These are phyloP conservation scores for Esox niger DNA, from an alignment of 2,113 vertebrate genomes.

Conservation along the genomic window DNA sequence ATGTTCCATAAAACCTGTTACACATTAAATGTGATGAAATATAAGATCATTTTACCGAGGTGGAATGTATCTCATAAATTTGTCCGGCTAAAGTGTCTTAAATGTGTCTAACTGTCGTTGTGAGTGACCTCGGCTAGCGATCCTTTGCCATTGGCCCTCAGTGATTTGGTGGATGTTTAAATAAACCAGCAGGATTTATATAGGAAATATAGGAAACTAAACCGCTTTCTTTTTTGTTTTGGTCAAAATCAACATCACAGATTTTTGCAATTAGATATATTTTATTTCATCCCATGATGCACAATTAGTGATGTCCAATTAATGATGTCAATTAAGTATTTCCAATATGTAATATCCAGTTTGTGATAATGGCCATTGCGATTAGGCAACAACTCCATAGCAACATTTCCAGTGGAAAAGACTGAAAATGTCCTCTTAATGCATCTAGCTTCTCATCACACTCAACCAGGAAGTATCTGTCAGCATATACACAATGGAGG, in stretches of 20 bases:
- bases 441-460: too few relatives aligned
- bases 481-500: too few relatives aligned
- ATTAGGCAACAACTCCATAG: too few relatives aligned
- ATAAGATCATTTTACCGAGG: slow-evolving; percentile 7
- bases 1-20: slow-evolving; percentile 15
- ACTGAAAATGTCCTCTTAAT: too few relatives aligned
- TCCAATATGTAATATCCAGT: too few relatives aligned
- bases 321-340: too few relatives aligned
- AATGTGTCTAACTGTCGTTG: background rate
- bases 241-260: slow-evolving; percentile 24
- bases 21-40: slow-evolving; percentile 18
- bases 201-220: slow-evolving; percentile 38
- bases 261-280: slow-evolving; percentile 33
- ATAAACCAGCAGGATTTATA: slow-evolving; percentile 60
- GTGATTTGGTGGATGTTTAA: slow-evolving; percentile 54
- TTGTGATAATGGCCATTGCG: too few relatives aligned
- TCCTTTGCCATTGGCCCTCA: slow-evolving; percentile 57
- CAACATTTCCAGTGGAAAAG: too few relatives aligned
- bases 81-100: background rate
- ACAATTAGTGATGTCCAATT: too few relatives aligned
- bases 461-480: too few relatives aligned
- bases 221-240: slow-evolving; percentile 2
- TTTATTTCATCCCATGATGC: slow-evolving; percentile 28
- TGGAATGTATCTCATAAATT: slow-evolving; percentile 22
- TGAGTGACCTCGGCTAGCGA: slow-evolving; percentile 38